These are phyloP conservation scores for Allygus modestus DNA, from an alignment of 2,888 invertebrate genomes.

Conservation along the genomic window DNA sequence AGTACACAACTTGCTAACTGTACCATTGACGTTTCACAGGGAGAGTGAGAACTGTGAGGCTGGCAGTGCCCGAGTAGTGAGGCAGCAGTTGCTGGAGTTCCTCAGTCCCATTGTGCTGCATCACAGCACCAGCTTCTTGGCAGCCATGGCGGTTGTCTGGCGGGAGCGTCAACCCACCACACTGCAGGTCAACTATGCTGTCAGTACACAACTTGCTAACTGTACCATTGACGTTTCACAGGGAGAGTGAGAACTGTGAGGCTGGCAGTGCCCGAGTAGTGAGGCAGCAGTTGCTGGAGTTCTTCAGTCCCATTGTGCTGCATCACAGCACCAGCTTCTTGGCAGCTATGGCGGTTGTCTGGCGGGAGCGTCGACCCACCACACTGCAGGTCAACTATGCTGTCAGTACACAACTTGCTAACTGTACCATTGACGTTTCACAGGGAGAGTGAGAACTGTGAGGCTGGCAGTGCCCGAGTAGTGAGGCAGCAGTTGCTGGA, in stretches of 20 bases:
- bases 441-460: constrained; percentile 77
- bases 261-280: constrained; percentile 82
- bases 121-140: constrained; percentile 88
- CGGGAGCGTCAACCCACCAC: constrained; percentile 81
- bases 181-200: constrained; percentile 69
- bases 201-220: background rate
- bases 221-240: constrained; percentile 71
- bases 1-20: background rate
- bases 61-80: constrained; percentile 82
- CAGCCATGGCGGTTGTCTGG: constrained; percentile 92
- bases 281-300: constrained; percentile 87
- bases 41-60: constrained; percentile 77
- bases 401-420: background rate
- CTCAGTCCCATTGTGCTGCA: constrained; percentile 90
- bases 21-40: constrained; percentile 73
- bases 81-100: constrained; percentile 88
- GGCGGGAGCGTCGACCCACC: constrained; percentile 84
- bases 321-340: constrained; percentile 90
- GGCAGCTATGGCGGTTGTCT: constrained; percentile 90
- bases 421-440: constrained; percentile 61
- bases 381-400: constrained; percentile 71
- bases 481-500: constrained; percentile 89
- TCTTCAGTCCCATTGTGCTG: constrained; percentile 89
- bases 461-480: constrained; percentile 81
- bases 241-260: constrained; percentile 77